phyloP scores from a whole-genome alignment of 2,113 vertebrate species.

The Felis chaus region DNA sequence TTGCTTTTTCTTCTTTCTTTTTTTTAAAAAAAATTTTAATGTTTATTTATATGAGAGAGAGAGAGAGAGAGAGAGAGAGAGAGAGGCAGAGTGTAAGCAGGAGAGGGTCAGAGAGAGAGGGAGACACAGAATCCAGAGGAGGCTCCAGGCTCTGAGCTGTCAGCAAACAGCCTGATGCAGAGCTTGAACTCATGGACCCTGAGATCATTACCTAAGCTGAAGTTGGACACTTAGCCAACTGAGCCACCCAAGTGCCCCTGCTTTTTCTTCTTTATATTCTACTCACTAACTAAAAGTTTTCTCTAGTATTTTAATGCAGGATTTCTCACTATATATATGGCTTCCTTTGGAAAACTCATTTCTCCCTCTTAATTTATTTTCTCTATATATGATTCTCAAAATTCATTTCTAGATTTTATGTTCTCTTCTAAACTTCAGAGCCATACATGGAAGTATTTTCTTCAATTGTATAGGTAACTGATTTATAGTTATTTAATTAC shows the following conservation, averaged over 20 bases:
- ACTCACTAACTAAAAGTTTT: background rate
- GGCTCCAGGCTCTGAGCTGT: too few species aligned
- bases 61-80: too few species aligned
- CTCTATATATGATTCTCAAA: background rate
- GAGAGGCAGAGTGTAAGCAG: too few species aligned
- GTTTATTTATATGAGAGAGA: too few species aligned
- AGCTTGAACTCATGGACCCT: too few species aligned
- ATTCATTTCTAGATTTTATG: background rate
- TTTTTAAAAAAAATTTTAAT: background rate
- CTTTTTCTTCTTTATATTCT: background rate
- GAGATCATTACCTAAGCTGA: too few species aligned
- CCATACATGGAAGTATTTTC: background rate
- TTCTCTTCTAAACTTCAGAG: background rate
- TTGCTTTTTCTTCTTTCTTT: background rate
- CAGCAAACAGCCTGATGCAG: too few species aligned
- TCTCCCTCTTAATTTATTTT: background rate
- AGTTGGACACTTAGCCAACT: too few species aligned
- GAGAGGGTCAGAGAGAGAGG: too few species aligned
- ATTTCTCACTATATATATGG: background rate
- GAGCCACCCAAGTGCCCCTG: too few species aligned
- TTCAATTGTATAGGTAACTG: background rate
- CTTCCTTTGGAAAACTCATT: background rate
- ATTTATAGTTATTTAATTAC: background rate
- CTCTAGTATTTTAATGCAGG: background rate
- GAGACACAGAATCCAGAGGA: too few species aligned